Evolutionary conservation across 2,113 vertebrate species (phyloP).

Genomic region (Polypterus senegalus): DNA sequence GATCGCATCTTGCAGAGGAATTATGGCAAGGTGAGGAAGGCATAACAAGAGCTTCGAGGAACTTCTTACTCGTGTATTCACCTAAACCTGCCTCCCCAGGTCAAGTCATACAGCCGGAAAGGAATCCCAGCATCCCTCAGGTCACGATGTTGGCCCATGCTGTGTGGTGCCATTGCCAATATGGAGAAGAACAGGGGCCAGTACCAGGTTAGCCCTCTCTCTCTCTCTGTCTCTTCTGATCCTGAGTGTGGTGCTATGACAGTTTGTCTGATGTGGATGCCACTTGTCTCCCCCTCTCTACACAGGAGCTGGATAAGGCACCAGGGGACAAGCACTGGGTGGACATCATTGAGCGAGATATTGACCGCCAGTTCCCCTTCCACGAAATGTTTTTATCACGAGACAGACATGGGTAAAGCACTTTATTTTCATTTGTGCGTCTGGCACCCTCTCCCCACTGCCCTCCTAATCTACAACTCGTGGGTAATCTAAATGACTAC

Average conservation of each 20-base stretch:
- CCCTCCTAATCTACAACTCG: too few relatives aligned
- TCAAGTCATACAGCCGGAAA: slow-evolving; percentile 69
- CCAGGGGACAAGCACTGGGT: slow-evolving; percentile 66
- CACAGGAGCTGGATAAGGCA: slow-evolving; percentile 39
- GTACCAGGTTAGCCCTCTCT: slow-evolving; percentile 45
- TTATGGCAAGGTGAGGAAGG: slow-evolving; percentile 51
- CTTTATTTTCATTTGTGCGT: too few relatives aligned
- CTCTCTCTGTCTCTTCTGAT: background rate
- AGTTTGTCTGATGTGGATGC: background rate
- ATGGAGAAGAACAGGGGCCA: slow-evolving; percentile 38
- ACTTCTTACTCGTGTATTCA: background rate
- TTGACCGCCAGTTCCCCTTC: slow-evolving; percentile 79
- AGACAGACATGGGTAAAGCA: slow-evolving; percentile 63
- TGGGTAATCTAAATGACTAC: too few relatives aligned
- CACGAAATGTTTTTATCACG: slow-evolving; percentile 80
- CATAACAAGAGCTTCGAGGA: too few relatives aligned
- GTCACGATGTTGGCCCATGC: slow-evolving; percentile 66
- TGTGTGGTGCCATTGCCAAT: slow-evolving; percentile 54
- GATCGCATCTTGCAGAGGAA: slow-evolving; percentile 56
- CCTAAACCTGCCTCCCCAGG: slow-evolving; percentile 30
- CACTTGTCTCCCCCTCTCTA: background rate
- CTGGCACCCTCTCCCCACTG: too few relatives aligned
- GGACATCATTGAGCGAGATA: slow-evolving; percentile 68
- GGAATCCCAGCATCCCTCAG: slow-evolving; percentile 71
- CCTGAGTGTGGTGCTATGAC: background rate